phyloP scores from a whole-genome alignment of 2,888 invertebrate species.

The Candidula unifasciata region DNA sequence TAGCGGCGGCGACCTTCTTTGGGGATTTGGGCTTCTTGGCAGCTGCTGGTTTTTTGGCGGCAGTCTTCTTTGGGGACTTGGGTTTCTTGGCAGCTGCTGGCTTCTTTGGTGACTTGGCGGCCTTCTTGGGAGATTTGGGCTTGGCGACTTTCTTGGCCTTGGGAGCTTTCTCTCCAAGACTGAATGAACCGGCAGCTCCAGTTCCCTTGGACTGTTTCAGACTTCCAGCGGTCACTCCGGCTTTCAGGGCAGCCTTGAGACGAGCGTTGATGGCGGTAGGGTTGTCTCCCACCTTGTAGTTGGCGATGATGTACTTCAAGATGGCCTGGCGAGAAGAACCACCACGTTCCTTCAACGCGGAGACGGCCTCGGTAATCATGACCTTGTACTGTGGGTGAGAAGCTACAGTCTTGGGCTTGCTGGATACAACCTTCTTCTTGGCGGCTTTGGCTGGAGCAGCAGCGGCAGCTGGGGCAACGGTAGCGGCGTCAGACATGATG shows the following conservation, averaged over 20 bases:
- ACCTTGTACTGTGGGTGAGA: constrained; percentile 13
- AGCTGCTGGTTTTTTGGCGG: constrained; percentile 2
- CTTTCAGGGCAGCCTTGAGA: constrained; percentile 52
- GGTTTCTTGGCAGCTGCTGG: constrained; percentile 43
- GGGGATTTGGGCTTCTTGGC: constrained; percentile 17
- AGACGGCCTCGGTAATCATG: background rate
- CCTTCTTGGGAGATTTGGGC: constrained; percentile 46
- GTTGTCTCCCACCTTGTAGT: constrained; percentile 70
- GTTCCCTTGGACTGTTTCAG: constrained; percentile 53
- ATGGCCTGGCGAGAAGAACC: too few species aligned
- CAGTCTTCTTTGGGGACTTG: constrained; percentile 31
- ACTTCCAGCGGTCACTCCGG: constrained; percentile 62
- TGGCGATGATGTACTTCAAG: constrained; percentile 52
- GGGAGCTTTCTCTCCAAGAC: constrained; percentile 52
- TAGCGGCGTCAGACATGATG: constrained; percentile 2
- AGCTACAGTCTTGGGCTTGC: background rate
- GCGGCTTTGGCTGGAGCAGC: background rate
- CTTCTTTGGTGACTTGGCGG: constrained; percentile 44
- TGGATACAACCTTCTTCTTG: background rate
- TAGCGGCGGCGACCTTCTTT: constrained; percentile 7
- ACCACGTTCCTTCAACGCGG: constrained; percentile 21
- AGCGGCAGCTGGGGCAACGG: background rate
- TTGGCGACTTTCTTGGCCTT: constrained; percentile 48
- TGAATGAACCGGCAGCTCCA: constrained; percentile 58
- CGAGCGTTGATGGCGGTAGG: constrained; percentile 56